Evolutionary conservation across 2,888 invertebrate species (phyloP).

Genomic region (Noctua comes): DNA sequence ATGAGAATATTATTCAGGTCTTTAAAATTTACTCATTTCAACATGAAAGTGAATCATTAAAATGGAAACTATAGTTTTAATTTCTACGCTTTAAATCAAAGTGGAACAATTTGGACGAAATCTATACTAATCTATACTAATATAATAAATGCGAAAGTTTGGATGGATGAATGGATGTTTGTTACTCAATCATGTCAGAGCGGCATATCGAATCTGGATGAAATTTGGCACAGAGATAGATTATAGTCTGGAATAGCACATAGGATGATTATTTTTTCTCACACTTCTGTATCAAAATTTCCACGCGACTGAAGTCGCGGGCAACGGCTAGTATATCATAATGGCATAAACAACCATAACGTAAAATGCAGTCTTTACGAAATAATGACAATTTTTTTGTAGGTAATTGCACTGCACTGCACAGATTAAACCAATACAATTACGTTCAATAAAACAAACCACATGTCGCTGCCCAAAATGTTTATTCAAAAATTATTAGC

Average conservation of each 20-base stretch:
- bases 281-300: no score
- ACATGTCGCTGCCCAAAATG: slow-evolving; percentile 15
- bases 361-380: background rate
- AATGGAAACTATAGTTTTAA: background rate
- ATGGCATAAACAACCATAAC: background rate
- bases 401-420: background rate
- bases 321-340: no score
- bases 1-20: background rate
- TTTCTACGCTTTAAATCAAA: background rate
- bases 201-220: no score
- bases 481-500: slow-evolving; percentile 42
- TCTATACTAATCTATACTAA: no score
- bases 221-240: no score
- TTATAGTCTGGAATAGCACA: no score
- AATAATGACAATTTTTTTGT: background rate
- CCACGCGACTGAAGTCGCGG: no score
- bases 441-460: slow-evolving; percentile 3
- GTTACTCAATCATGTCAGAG: no score
- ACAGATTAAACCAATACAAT: slow-evolving; percentile 10
- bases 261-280: no score
- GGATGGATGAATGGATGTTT: no score
- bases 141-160: no score
- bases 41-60: background rate
- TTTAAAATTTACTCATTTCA: background rate
- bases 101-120: background rate